Evolutionary conservation across 1,140 invertebrate species (phyloP).

Genomic region (Scaptodrosophila lebanonensis): DNA sequence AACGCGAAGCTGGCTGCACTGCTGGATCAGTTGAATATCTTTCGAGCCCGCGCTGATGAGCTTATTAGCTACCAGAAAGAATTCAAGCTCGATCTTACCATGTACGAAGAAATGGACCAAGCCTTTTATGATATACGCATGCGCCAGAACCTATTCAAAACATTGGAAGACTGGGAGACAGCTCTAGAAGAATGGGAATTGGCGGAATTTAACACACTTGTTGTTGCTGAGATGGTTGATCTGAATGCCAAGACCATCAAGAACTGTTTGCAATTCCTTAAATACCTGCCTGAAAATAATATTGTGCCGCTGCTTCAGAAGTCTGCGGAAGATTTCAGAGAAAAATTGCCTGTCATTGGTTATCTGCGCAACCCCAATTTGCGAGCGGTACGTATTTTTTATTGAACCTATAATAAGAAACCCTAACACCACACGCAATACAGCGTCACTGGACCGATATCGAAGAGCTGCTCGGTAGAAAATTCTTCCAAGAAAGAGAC

Average conservation of each 20-base stretch:
- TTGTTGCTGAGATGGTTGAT: constrained; percentile 84
- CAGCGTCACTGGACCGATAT: constrained; percentile 89
- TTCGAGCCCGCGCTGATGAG: constrained; percentile 82
- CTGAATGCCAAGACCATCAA: constrained; percentile 83
- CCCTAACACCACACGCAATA: neutral
- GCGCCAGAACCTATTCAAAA: constrained; percentile 87
- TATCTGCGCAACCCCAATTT: constrained; percentile 69
- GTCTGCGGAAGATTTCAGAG: constrained; percentile 86
- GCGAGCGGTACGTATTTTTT: constrained; percentile 40
- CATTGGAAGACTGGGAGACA: constrained; percentile 83
- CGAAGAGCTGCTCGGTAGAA: constrained; percentile 84
- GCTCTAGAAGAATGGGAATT: constrained; percentile 77
- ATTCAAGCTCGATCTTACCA: constrained; percentile 87
- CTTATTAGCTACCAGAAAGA: constrained; percentile 84
- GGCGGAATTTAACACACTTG: constrained; percentile 82
- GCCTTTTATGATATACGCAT: constrained; percentile 87
- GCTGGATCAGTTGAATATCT: constrained; percentile 80
- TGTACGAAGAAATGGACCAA: constrained; percentile 88
- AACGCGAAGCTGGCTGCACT: constrained; percentile 81
- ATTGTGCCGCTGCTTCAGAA: constrained; percentile 86
- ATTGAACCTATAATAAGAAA: neutral
- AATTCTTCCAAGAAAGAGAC: constrained; percentile 83
- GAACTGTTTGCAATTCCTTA: constrained; percentile 85
- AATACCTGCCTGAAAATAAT: constrained; percentile 86
- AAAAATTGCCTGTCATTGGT: constrained; percentile 78